Conservation (phyloP, 1,140 invertebrate genomes). For the Macrobrachium rosenbergii region DNA sequence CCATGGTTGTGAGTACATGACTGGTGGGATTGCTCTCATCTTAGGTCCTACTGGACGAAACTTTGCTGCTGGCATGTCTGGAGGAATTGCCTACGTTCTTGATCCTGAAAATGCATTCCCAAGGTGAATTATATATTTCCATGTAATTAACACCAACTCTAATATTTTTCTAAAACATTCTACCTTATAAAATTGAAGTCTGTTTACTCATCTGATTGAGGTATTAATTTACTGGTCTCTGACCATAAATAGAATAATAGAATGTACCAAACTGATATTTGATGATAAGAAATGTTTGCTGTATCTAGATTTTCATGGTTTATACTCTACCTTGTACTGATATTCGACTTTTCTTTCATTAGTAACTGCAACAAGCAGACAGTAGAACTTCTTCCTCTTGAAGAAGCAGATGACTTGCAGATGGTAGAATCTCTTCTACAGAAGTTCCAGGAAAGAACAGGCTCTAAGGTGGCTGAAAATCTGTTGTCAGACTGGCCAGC, state of each 20-base stretch:
- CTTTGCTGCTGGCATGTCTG: constrained; percentile 99
- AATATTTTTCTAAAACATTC: background rate
- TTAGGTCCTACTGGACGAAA: constrained; percentile 95
- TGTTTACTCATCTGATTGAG: background rate
- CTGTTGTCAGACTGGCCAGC: constrained; percentile 88
- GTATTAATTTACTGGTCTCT: no score
- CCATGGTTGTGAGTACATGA: constrained; percentile 99
- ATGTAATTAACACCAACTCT: background rate
- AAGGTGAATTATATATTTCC: constrained; percentile 69
- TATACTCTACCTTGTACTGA: background rate
- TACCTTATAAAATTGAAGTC: background rate
- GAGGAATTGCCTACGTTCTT: constrained; percentile 96
- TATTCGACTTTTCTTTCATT: constrained; percentile 67
- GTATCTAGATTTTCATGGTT: constrained; percentile 23
- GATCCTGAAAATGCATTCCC: constrained; percentile 89
- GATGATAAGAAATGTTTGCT: background rate
- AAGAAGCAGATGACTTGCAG: constrained; percentile 83
- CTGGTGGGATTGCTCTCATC: constrained; percentile 91
- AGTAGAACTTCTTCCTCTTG: constrained; percentile 88
- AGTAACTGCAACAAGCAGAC: constrained; percentile 92
- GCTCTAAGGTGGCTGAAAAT: constrained; percentile 85
- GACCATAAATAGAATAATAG: no score
- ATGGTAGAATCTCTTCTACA: constrained; percentile 84
- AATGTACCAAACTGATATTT: background rate
- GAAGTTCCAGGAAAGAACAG: constrained; percentile 93